Conservation (phyloP, 2,888 invertebrate species). For the Drosophila neotestacea region DNA sequence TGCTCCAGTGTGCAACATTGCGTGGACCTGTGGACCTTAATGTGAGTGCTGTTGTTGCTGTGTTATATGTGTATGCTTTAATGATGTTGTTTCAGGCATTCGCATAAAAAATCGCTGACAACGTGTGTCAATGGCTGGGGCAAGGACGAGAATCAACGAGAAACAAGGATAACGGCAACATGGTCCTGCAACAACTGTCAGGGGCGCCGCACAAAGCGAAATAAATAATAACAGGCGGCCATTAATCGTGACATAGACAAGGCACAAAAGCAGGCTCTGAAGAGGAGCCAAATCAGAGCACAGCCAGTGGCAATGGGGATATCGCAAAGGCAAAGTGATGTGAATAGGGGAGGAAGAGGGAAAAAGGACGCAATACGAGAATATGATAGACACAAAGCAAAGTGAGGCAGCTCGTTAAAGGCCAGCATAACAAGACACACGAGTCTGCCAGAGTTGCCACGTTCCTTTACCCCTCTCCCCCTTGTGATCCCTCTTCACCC, state of each 20-base stretch:
- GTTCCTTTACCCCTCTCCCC: neutral
- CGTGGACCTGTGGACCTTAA: slow-evolving; percentile 30
- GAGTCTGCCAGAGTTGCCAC: slow-evolving; percentile 26
- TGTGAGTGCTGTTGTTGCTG: slow-evolving; percentile 13
- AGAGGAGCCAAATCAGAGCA: slow-evolving; percentile 36
- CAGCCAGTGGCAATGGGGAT: slow-evolving; percentile 49
- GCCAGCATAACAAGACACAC: slow-evolving; percentile 61
- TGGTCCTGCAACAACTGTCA: slow-evolving; percentile 57
- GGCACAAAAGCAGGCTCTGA: slow-evolving; percentile 10
- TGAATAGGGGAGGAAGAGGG: neutral
- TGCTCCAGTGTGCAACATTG: slow-evolving; percentile 37
- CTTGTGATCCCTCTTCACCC: neutral
- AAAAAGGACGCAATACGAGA: slow-evolving; percentile 16
- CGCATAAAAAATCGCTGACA: slow-evolving; percentile 63
- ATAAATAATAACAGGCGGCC: slow-evolving; percentile 74
- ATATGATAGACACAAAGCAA: slow-evolving; percentile 52
- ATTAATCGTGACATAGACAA: slow-evolving; percentile 79
- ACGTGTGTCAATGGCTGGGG: slow-evolving; percentile 65
- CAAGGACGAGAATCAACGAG: slow-evolving; percentile 23
- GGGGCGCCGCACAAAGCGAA: slow-evolving; percentile 63
- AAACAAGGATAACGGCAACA: slow-evolving; percentile 17
- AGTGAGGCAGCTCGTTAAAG: slow-evolving; percentile 67
- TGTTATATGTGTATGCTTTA: slow-evolving; percentile 35
- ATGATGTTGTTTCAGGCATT: slow-evolving; percentile 57
- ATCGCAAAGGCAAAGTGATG: neutral